Percentiles rank a stretch among this genome's conserved stretches.
These are phyloP conservation scores for Ophthalmolycus amberensis DNA, from an alignment of 2,113 vertebrate species.

Conservation along the genomic window DNA sequence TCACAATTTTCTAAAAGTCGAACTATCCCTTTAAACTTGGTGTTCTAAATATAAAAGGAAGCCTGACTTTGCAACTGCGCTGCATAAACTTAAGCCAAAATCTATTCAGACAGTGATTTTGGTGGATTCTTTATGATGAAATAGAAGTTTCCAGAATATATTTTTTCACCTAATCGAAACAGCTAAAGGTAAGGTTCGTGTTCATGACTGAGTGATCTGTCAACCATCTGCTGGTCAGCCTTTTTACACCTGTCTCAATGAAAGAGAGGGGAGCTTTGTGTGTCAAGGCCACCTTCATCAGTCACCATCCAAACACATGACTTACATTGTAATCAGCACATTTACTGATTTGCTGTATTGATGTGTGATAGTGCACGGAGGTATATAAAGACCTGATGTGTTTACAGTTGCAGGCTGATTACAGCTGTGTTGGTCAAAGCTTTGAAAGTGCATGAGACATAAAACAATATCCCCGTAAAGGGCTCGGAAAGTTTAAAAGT, in stretches of 20 bases:
- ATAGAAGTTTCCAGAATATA: background rate
- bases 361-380: background rate
- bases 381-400: background rate
- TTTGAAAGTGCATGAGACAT: background rate
- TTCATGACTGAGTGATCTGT: background rate
- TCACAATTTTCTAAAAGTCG: background rate
- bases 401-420: background rate
- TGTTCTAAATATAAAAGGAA: background rate
- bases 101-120: background rate
- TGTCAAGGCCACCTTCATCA: background rate
- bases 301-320: background rate
- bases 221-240: background rate
- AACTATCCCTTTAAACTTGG: background rate
- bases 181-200: background rate
- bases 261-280: too few relatives aligned
- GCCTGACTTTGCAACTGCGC: background rate
- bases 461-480: background rate
- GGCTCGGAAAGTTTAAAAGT: background rate
- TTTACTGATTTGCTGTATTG: background rate
- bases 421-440: background rate
- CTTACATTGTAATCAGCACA: background rate
- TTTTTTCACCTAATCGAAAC: background rate
- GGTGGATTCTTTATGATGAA: background rate
- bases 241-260: background rate
- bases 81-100: background rate